A percentile compares a stretch with the other conserved stretches of the same genome.
These are phyloP conservation scores for Pholis gunnellus DNA, from an alignment of 2,113 vertebrate genomes.

Conservation along the genomic window DNA sequence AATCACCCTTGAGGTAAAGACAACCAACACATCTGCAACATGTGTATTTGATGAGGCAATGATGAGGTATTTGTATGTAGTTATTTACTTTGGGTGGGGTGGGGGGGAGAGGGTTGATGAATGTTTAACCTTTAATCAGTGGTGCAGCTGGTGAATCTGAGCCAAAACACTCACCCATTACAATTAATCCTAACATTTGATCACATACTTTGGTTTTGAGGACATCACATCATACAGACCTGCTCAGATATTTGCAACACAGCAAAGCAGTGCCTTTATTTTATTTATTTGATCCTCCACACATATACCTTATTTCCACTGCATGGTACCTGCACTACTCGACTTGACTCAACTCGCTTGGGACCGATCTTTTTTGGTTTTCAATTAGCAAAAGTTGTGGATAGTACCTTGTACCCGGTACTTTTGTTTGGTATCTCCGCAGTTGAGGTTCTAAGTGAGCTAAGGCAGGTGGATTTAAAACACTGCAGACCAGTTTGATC, in stretches of 20 bases:
- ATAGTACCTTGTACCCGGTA: too few species aligned
- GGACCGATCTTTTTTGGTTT: background rate
- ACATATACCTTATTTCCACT: background rate
- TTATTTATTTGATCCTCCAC: background rate
- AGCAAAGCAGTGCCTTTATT: background rate
- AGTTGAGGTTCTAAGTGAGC: too few species aligned
- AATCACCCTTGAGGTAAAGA: background rate
- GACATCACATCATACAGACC: background rate
- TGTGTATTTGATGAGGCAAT: slow-evolving; percentile 24
- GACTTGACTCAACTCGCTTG: background rate
- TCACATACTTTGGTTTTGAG: background rate
- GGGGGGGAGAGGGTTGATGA: background rate
- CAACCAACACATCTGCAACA: background rate
- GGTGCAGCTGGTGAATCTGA: slow-evolving; percentile 18
- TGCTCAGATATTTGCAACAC: background rate
- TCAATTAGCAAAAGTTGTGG: background rate
- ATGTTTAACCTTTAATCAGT: slow-evolving; percentile 64
- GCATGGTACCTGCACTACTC: too few species aligned
- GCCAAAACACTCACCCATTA: background rate
- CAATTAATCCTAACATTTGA: background rate
- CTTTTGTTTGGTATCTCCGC: too few species aligned
- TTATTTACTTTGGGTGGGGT: slow-evolving; percentile 21
- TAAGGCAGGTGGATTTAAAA: too few species aligned
- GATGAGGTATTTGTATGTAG: slow-evolving; percentile 23
- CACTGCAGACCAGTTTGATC: too few species aligned